These are phyloP conservation scores for Varanus komodoensis DNA, from an alignment of 2,113 vertebrate genomes.

Conservation along the genomic window DNA sequence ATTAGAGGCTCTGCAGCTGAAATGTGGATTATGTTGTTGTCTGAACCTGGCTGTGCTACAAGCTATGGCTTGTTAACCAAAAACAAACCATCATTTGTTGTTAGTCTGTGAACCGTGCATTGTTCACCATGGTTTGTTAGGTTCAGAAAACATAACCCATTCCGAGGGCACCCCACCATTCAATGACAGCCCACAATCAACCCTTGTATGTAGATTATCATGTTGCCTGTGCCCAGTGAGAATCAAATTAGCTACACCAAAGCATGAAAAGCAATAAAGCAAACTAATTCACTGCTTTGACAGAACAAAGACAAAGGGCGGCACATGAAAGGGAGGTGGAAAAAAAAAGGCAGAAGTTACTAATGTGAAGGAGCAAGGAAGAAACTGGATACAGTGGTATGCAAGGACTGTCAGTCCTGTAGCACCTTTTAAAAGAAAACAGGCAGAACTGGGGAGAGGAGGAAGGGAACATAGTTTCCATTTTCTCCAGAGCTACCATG, in stretches of 20 bases:
- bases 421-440: background rate
- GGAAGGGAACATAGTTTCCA: too few relatives aligned
- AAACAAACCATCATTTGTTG: too few relatives aligned
- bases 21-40: too few relatives aligned
- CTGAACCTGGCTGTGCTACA: too few relatives aligned
- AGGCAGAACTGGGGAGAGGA: background rate
- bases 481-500: background rate
- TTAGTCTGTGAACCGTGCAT: too few relatives aligned
- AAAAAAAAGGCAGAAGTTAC: background rate
- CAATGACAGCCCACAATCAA: too few relatives aligned
- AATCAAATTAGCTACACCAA: background rate
- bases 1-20: too few relatives aligned
- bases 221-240: background rate
- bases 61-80: too few relatives aligned
- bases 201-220: too few relatives aligned
- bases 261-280: background rate
- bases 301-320: background rate
- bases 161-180: too few relatives aligned
- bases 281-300: slow-evolving; percentile 1
- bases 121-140: too few relatives aligned
- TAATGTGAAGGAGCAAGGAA: background rate
- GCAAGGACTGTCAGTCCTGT: background rate
- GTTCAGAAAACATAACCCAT: too few relatives aligned
- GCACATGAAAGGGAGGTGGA: background rate
- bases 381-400: background rate